Conservation (phyloP, 2,113 vertebrate genomes). For the Campylorhamphus procurvoides region DNA sequence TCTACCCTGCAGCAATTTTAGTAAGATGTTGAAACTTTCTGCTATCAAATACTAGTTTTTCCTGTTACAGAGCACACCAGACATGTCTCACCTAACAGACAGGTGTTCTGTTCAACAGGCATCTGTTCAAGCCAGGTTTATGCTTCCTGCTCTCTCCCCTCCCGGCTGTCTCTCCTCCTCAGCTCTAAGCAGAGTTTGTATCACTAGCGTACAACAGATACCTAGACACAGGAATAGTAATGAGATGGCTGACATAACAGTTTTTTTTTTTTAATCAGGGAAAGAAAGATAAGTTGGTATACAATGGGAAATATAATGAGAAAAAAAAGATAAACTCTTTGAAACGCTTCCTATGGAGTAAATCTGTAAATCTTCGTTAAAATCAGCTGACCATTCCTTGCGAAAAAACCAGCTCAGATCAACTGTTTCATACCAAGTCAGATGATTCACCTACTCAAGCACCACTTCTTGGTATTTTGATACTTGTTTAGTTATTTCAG, state of each 20-base stretch:
- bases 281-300: background rate
- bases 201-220: background rate
- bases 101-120: no score
- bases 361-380: background rate
- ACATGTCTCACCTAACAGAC: background rate
- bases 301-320: background rate
- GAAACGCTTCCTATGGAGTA: background rate
- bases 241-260: background rate
- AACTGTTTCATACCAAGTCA: background rate
- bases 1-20: background rate
- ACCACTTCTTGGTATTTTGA: background rate
- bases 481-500: background rate
- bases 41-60: slow-evolving; percentile 25
- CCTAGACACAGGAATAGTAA: background rate
- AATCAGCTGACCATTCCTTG: background rate
- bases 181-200: background rate
- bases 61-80: slow-evolving; percentile 1
- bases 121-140: background rate
- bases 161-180: background rate
- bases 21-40: background rate
- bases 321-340: background rate
- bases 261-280: background rate
- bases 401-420: background rate
- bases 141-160: background rate
- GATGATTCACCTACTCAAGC: background rate